Conservation (phyloP, 2,113 vertebrate genomes). For the Nycticryphes semicollaris region DNA sequence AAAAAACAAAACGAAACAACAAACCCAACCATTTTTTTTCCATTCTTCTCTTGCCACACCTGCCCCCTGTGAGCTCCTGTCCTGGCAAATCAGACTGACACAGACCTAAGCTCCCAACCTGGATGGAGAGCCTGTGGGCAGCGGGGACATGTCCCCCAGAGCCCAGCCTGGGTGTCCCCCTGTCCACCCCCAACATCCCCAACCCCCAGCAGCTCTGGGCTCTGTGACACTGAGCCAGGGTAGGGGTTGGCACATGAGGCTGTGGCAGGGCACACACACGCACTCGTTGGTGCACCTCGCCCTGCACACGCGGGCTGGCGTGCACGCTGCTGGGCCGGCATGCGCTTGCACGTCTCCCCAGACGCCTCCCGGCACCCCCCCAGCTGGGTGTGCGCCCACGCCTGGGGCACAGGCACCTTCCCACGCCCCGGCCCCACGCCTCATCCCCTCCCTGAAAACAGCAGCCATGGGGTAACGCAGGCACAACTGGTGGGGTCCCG, state of each 20-base stretch:
- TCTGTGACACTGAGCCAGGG: fast-evolving
- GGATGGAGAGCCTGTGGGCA: neutral
- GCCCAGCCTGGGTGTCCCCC: neutral
- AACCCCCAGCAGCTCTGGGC: fast-evolving
- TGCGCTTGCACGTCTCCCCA: neutral
- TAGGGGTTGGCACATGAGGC: neutral
- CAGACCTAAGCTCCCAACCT: neutral
- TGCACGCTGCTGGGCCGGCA: neutral
- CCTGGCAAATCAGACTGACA: neutral
- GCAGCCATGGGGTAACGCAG: neutral
- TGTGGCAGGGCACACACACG: neutral
- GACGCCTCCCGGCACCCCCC: neutral
- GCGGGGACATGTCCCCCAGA: neutral
- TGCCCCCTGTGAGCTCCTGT: neutral
- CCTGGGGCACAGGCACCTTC: neutral
- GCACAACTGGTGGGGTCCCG: neutral
- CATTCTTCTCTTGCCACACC: neutral
- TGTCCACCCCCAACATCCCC: fast-evolving
- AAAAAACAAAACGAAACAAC: too few species aligned
- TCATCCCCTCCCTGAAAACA: neutral
- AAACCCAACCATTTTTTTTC: neutral
- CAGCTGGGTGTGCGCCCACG: neutral
- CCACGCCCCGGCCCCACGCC: neutral
- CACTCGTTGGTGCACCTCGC: neutral
- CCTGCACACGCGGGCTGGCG: neutral